Evolutionary conservation across 2,113 vertebrate genomes (phyloP).

Genomic region (Clarias gariepinus): DNA sequence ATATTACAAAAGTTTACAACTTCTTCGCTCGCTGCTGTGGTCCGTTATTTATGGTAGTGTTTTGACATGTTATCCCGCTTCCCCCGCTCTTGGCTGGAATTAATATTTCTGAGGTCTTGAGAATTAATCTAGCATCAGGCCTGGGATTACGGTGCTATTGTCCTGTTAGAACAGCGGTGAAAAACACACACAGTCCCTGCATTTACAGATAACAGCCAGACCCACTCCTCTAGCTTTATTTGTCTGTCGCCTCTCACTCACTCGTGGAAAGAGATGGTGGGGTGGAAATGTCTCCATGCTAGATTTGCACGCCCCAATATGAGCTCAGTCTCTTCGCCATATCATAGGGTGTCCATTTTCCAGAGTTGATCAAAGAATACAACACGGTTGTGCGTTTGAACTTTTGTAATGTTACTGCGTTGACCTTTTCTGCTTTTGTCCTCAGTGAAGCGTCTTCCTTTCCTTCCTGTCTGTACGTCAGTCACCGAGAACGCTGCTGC

Average conservation of each 20-base stretch:
- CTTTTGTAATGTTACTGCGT: slow-evolving; percentile 76
- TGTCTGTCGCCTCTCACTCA: slow-evolving; percentile 54
- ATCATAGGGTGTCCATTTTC: slow-evolving; percentile 73
- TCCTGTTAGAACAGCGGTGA: slow-evolving; percentile 69
- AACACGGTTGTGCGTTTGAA: slow-evolving; percentile 76
- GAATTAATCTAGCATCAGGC: slow-evolving; percentile 78
- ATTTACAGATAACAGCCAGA: slow-evolving; percentile 73
- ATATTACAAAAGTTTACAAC: slow-evolving; percentile 55
- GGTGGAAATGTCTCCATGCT: slow-evolving; percentile 73
- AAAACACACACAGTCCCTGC: slow-evolving; percentile 70
- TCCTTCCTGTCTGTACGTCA: slow-evolving; percentile 77
- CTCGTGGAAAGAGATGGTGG: slow-evolving; percentile 30
- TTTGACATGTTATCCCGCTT: slow-evolving; percentile 74
- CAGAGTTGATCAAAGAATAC: slow-evolving; percentile 80
- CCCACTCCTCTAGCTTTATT: slow-evolving; percentile 56
- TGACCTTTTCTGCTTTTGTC: slow-evolving; percentile 75
- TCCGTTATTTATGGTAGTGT: slow-evolving; percentile 59
- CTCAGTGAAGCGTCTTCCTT: slow-evolving; percentile 75
- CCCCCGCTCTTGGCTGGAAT: slow-evolving; percentile 72
- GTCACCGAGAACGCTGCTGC: slow-evolving; percentile 52
- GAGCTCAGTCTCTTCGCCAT: slow-evolving; percentile 70
- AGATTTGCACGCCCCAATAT: slow-evolving; percentile 77
- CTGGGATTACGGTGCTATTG: slow-evolving; percentile 78
- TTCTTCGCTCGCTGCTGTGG: slow-evolving; percentile 61
- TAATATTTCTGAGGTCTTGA: slow-evolving; percentile 74